A percentile compares a stretch with the other conserved stretches of the same genome.
Conservation (phyloP, 2,113 vertebrate species). For the Xiphorhynchus elegans region DNA sequence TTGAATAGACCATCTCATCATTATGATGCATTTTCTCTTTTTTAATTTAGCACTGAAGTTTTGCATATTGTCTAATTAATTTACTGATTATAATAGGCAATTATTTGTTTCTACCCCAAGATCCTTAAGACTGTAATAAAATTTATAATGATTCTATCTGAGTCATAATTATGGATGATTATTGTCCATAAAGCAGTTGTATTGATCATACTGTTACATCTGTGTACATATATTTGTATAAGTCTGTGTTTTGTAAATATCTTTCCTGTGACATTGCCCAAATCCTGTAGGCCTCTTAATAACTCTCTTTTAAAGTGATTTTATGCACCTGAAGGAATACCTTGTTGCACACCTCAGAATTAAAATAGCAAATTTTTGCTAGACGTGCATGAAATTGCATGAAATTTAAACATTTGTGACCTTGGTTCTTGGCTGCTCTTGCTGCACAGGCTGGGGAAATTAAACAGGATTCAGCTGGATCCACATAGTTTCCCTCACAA, state of each 20-base stretch:
- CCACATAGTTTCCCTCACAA: not conserved
- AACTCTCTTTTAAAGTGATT: not conserved
- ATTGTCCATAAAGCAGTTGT: not conserved
- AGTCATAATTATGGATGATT: not conserved
- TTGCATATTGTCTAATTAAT: not conserved
- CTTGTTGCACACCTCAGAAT: not conserved
- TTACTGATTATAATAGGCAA: not conserved
- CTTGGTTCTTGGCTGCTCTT: not conserved
- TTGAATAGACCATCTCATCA: not conserved
- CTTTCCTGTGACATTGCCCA: not conserved
- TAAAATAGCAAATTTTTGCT: slow-evolving; percentile 10
- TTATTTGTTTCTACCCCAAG: not conserved
- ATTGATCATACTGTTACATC: not conserved
- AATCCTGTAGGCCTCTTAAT: not conserved
- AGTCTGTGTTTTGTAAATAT: not conserved
- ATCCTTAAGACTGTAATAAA: not conserved
- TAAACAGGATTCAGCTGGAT: not conserved
- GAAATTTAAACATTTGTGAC: slow-evolving; percentile 15
- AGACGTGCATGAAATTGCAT: slow-evolving; percentile 1
- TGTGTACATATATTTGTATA: not conserved
- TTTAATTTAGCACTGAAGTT: not conserved
- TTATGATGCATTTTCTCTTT: not conserved
- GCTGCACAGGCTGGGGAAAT: not conserved
- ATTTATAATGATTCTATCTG: not conserved
- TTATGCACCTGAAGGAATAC: not conserved